Base-by-base conservation (phyloP, 2,113 vertebrate species). In the Mesocricetus auratus region DNA sequence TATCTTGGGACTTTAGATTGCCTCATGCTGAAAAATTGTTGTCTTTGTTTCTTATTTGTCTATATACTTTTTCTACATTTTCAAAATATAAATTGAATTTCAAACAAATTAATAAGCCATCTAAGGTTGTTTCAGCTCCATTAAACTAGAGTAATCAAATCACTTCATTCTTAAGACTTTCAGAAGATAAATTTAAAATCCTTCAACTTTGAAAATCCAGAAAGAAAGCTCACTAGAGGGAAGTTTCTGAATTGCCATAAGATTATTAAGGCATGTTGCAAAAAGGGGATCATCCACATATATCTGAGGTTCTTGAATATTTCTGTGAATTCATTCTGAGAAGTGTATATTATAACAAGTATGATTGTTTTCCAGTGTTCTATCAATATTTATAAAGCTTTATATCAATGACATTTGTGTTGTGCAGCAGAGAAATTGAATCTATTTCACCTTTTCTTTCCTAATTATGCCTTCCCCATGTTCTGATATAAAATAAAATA, bases 131-230 rank as follows among this genome's bases (percentile, higher is more conserved):
- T 97, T 96, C 53, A 92, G 90, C 58, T 69, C 87, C 90, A 96
- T 97, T 97, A 96, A 91, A 58, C 88, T 82, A 62, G 90, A 91
- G n/a, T 85, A 97, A 94, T 96, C 79, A 90, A 90, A 93, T 94
- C 33, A 79, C 53, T 56, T 96, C 74, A 83, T 86, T 95, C 68
- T 62, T 83, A 86, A 94, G 96, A 66, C 16, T 60, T 89, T 81
- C 39, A 68, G 60, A 95, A 91, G 66, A 94, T 86, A 93, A 73
- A 89, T 90, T 94, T 94, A 83, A 96, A 93, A 33, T 22, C 6
- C 26, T 73, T 96, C 81, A 75, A 60, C 60, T 96, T 33, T 96
- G 83, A 91, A 94, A 93, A 42, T 64, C 89, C 1, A 85, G 77
- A 96, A 92, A 93, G 42, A 91, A 88, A 93, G 7, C 19, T 96